phyloP scores from a whole-genome alignment of 1,140 invertebrate species.

The Kradibia gibbosae region DNA sequence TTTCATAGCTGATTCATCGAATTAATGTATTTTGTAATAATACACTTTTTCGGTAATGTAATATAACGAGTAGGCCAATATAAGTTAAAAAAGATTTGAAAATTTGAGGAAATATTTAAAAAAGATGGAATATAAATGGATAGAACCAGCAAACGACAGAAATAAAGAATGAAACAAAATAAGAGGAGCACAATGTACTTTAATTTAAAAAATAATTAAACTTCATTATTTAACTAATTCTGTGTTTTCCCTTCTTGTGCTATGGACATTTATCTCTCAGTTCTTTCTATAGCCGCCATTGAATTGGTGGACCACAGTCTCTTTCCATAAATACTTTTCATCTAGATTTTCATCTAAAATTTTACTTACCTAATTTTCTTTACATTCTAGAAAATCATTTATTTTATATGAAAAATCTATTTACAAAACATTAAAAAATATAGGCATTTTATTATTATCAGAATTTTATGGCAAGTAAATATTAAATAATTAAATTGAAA shows the following conservation, averaged over 20 bases:
- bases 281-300: background rate
- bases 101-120: slow-evolving; percentile 1
- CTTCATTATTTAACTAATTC: slow-evolving; percentile 62
- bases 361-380: background rate
- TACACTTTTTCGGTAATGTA: background rate
- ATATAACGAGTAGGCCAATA: background rate
- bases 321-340: background rate
- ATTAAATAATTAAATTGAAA: too few species aligned
- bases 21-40: too few species aligned
- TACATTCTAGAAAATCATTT: background rate
- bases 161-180: background rate
- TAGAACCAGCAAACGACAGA: slow-evolving; percentile 16
- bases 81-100: slow-evolving; percentile 17
- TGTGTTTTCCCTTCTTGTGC: background rate
- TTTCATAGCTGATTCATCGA: too few species aligned
- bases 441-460: too few species aligned
- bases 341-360: background rate
- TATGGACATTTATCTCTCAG: background rate
- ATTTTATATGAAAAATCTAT: background rate
- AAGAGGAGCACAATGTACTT: slow-evolving; percentile 43
- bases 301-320: background rate
- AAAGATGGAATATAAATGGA: background rate
- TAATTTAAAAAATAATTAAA: slow-evolving; percentile 70
- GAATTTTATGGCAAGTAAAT: too few species aligned
- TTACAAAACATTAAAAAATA: background rate